A percentile compares a stretch with the other conserved stretches of the same genome.
Evolutionary conservation across 2,888 invertebrate species (phyloP).

Genomic region (Acrobasis suavella): DNA sequence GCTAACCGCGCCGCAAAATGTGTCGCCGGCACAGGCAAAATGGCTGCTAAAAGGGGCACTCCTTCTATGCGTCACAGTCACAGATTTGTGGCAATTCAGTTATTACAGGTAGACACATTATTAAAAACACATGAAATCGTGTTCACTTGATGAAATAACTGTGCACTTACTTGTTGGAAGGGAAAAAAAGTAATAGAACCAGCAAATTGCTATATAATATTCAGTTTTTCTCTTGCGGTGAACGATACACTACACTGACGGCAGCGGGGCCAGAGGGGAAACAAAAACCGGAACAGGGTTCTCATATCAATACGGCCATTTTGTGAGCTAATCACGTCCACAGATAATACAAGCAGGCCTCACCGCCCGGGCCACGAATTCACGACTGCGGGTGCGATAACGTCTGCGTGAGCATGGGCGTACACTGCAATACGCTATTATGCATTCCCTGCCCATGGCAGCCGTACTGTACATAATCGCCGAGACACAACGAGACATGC

Average conservation of each 20-base stretch:
- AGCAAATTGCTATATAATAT: slow-evolving; percentile 79
- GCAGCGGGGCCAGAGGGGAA: slow-evolving; percentile 81
- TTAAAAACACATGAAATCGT: slow-evolving; percentile 44
- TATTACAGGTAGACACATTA: slow-evolving; percentile 56
- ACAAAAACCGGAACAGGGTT: slow-evolving; percentile 82
- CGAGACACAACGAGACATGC: no score
- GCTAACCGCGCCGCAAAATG: slow-evolving; percentile 75
- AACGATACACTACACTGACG: slow-evolving; percentile 82
- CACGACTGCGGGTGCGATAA: no score
- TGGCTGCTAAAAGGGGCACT: slow-evolving; percentile 83
- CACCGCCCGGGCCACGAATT: no score
- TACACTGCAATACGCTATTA: no score
- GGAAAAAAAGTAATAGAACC: slow-evolving; percentile 79
- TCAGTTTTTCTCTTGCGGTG: slow-evolving; percentile 81
- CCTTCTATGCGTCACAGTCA: slow-evolving; percentile 84
- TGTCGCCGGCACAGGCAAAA: slow-evolving; percentile 81
- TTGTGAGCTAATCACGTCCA: slow-evolving; percentile 41
- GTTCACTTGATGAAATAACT: slow-evolving; percentile 60
- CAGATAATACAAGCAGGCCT: not conserved
- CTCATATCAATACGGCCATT: slow-evolving; percentile 69
- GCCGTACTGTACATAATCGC: no score
- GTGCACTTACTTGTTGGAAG: slow-evolving; percentile 82
- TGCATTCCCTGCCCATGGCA: no score
- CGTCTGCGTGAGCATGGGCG: no score
- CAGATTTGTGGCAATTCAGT: slow-evolving; percentile 57